Evolutionary conservation across 2,797 vertebrate genomes (phyloP).

Genomic region (Meda fulgida): DNA sequence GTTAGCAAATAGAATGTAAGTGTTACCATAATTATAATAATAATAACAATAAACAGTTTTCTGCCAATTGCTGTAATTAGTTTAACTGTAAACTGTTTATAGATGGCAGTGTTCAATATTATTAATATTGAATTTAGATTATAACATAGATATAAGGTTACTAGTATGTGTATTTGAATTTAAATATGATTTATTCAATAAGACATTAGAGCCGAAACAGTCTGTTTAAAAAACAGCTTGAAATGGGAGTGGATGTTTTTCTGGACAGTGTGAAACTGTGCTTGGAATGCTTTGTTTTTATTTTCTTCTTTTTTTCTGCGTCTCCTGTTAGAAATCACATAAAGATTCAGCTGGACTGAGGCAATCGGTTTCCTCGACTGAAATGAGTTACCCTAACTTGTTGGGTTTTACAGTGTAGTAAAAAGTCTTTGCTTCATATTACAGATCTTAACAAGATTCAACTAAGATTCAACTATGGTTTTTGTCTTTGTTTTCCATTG

Average conservation of each 20-base stretch:
- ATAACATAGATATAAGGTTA: background rate
- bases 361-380: background rate
- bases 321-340: background rate
- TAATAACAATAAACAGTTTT: background rate
- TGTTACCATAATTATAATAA: background rate
- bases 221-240: background rate
- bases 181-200: background rate
- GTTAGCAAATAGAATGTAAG: background rate
- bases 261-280: conserved; percentile 48
- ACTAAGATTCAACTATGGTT: background rate
- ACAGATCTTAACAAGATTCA: background rate
- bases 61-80: background rate
- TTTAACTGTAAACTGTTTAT: background rate
- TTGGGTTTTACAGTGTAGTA: background rate
- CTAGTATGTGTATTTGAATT: background rate
- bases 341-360: background rate
- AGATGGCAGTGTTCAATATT: background rate
- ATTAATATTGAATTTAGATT: background rate
- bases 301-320: conserved; percentile 10
- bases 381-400: background rate
- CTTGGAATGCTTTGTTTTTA: conserved; percentile 40
- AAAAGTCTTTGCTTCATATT: background rate
- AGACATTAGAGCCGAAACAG: background rate
- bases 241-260: conserved; percentile 20
- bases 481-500: background rate